Evolutionary conservation across 2,113 vertebrate genomes (phyloP), one percentile per base, ranked within the genome.

Genomic region (Cichladusa arquata): DNA sequence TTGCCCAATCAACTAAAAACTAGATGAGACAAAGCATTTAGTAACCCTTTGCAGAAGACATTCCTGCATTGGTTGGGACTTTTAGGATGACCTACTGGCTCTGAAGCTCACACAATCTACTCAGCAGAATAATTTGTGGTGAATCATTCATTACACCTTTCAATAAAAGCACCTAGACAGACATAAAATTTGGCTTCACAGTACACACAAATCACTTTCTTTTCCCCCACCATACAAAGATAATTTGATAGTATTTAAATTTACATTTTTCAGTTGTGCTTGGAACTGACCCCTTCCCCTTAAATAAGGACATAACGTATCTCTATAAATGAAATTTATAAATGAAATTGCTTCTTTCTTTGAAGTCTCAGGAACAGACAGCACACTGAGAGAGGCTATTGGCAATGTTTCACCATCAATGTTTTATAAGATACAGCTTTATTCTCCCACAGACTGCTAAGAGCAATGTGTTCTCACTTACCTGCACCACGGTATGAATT

Each of bases 1-100:
- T 90, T 95, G 81, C 79, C 67, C 40, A 29, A 92, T 92, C 90
- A 91, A 50, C 51, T 93, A n/a, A 95, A 94, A 96, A 90, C 60
- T 60, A 92, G 67, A 81, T 71, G 44, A 95, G 82, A 90, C 62
- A 93, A 91, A 92, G 67, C 34, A 44, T 86, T 90, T 70, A 90
- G 86, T 90, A 97, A 96, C 40, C 60, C 76, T 86, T 92, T 86
- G n/a, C 71, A 78, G 64, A 80, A 73, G 66, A 85, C 5, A 65
- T 36, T 94, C 22, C 22, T 78, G 48, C 25, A 48, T 40, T 96
- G 33, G 6, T 16, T 60, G 23, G 38, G 61, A 58, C 54, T 82
- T 87, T 28, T 48, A 78, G 56, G 44, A 19, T 38, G 22, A 50
- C 25, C 90, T 81, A 25, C 9, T 72, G 28, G 16, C 50, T 73